Evolutionary conservation across 2,888 invertebrate genomes (phyloP).

Genomic region (Leptopilina myrica): DNA sequence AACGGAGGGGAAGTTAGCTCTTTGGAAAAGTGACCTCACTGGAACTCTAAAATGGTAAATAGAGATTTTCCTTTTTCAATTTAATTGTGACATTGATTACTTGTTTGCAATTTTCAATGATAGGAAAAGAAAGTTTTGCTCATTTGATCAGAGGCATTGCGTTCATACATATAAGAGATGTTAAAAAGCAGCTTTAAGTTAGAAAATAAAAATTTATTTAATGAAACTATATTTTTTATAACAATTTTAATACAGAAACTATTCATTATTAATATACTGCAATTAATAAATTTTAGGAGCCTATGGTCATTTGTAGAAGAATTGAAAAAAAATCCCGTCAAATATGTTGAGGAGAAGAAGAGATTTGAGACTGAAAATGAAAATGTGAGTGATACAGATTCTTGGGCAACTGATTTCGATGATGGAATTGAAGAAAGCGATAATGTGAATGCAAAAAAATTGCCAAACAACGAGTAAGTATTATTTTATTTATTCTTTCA

Average conservation of each 20-base stretch:
- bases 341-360: slow-evolving; percentile 60
- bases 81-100: slow-evolving; percentile 9
- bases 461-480: slow-evolving; percentile 19
- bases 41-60: slow-evolving; percentile 71
- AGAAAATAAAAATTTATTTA: background rate
- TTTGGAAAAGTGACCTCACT: slow-evolving; percentile 74
- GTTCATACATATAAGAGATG: background rate
- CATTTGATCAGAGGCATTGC: slow-evolving; percentile 8
- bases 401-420: slow-evolving; percentile 75
- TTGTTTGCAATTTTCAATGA: slow-evolving; percentile 19
- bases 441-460: slow-evolving; percentile 12
- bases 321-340: slow-evolving; percentile 66
- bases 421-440: slow-evolving; percentile 64
- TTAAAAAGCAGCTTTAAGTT: slow-evolving; percentile 9
- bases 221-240: background rate
- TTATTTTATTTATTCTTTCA: background rate
- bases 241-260: background rate
- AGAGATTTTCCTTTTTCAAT: slow-evolving; percentile 42
- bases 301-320: slow-evolving; percentile 70
- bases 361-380: slow-evolving; percentile 55
- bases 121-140: slow-evolving; percentile 23
- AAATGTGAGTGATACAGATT: slow-evolving; percentile 65
- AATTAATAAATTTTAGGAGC: slow-evolving; percentile 58
- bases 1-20: slow-evolving; percentile 73
- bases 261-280: no score